A percentile compares a stretch with the other conserved stretches of the same genome.
phyloP scores from a whole-genome alignment of 1,140 invertebrate species.

The Drosophila burlai region DNA sequence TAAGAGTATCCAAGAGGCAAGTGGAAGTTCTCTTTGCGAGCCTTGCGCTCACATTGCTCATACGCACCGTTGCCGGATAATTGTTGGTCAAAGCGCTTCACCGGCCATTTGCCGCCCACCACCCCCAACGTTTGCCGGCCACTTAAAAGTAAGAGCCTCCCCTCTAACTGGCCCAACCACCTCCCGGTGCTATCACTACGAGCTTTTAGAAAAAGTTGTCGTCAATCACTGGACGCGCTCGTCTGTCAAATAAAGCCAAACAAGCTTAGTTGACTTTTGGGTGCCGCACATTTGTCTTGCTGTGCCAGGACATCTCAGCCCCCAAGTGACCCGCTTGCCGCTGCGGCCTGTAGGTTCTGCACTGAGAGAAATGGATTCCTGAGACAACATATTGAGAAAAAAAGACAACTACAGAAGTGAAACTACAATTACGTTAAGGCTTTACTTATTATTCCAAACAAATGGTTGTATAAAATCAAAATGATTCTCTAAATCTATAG shows the following conservation, averaged over 20 bases:
- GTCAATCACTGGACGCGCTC: constrained; percentile 63
- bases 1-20: no score
- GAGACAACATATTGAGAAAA: background rate
- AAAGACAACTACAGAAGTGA: no score
- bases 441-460: background rate
- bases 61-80: constrained; percentile 42
- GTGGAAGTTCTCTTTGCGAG: background rate
- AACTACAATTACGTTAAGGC: no score
- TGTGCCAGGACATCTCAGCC: constrained; percentile 12
- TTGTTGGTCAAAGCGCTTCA: constrained; percentile 23
- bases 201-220: constrained; percentile 58
- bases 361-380: background rate
- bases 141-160: constrained; percentile 1
- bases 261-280: constrained; percentile 74
- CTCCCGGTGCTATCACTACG: background rate
- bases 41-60: constrained; percentile 19
- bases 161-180: background rate
- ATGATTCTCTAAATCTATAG: no score
- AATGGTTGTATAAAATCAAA: background rate
- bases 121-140: background rate
- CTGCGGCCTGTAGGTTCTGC: background rate
- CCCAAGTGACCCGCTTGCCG: constrained; percentile 2
- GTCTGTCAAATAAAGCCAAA: constrained; percentile 75
- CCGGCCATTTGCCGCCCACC: background rate
- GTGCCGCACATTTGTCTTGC: constrained; percentile 69